These are phyloP conservation scores for Parus major DNA, from an alignment of 2,113 vertebrate genomes.

Conservation along the genomic window DNA sequence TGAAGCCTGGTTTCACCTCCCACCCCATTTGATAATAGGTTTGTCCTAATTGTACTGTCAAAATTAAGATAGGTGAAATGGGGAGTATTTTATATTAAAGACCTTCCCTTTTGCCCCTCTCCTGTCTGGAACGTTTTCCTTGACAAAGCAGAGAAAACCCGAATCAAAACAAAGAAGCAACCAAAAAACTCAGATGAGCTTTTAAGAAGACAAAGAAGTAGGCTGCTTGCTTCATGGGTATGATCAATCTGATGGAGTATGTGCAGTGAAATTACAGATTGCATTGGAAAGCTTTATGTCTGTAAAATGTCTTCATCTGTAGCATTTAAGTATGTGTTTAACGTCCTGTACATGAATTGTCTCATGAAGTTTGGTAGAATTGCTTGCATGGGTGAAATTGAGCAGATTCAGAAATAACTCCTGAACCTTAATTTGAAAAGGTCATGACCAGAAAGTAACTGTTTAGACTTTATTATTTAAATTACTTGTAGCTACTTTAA, in stretches of 20 bases:
- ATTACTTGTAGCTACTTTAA: conserved; percentile 3
- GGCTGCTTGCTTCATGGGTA: neutral
- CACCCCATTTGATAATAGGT: neutral
- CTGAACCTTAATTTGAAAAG: conserved; percentile 1
- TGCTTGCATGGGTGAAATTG: neutral
- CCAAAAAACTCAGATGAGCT: neutral
- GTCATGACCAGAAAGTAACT: conserved; percentile 6
- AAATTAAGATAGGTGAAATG: neutral
- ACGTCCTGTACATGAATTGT: neutral
- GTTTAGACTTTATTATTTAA: conserved; percentile 16
- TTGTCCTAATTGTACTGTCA: neutral
- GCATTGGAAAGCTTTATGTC: neutral
- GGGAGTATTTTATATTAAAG: neutral
- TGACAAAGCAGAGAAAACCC: neutral
- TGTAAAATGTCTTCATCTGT: neutral
- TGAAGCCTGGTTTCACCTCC: fast-evolving
- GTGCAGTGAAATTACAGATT: neutral
- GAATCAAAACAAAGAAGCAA: neutral
- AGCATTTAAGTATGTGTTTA: neutral
- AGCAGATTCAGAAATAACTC: neutral
- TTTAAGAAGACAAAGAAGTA: neutral
- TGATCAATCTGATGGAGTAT: neutral
- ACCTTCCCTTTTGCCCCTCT: neutral
- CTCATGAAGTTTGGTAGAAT: neutral
- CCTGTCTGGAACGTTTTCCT: neutral